A percentile compares a stretch with the other conserved stretches of the same genome.
Evolutionary conservation across 2,113 vertebrate genomes (phyloP).

Genomic region (Gambusia affinis): DNA sequence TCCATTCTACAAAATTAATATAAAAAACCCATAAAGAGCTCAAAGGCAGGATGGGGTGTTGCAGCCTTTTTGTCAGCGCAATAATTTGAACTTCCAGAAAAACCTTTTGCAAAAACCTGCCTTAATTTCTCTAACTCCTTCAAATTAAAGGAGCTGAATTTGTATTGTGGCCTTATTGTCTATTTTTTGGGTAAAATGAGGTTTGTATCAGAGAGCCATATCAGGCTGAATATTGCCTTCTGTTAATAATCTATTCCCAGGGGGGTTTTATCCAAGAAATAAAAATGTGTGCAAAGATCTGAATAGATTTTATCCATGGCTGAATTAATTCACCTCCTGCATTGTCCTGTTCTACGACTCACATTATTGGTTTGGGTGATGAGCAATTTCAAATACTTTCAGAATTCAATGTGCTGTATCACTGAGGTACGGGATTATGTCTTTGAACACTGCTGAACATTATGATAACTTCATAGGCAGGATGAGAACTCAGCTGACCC

Average conservation of each 20-base stretch:
- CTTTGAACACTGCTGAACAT: slow-evolving; percentile 26
- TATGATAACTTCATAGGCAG: slow-evolving; percentile 44
- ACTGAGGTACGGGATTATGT: slow-evolving; percentile 12
- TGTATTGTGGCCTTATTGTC: slow-evolving; percentile 28
- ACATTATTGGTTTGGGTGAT: slow-evolving; percentile 18
- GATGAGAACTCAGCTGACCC: slow-evolving; percentile 24
- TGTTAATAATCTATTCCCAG: slow-evolving; percentile 52
- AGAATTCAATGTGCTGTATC: slow-evolving; percentile 39
- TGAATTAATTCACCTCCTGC: slow-evolving; percentile 60
- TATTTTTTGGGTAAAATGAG: slow-evolving; percentile 12
- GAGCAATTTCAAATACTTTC: slow-evolving; percentile 22
- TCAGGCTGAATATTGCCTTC: slow-evolving; percentile 17
- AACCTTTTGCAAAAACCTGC: too few species aligned
- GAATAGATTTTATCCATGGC: slow-evolving; percentile 58
- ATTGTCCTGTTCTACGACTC: slow-evolving; percentile 42
- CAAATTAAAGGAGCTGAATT: slow-evolving; percentile 11
- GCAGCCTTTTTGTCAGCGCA: too few species aligned
- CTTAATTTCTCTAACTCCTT: background rate
- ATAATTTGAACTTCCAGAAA: too few species aligned
- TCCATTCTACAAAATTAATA: background rate
- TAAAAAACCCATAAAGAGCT: background rate
- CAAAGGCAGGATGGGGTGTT: too few species aligned
- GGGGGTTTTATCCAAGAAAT: slow-evolving; percentile 46
- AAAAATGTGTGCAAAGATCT: slow-evolving; percentile 40
- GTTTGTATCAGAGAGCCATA: background rate